Conservation (phyloP, 1,140 invertebrate genomes). For the Leptestheria dahalacensis region DNA sequence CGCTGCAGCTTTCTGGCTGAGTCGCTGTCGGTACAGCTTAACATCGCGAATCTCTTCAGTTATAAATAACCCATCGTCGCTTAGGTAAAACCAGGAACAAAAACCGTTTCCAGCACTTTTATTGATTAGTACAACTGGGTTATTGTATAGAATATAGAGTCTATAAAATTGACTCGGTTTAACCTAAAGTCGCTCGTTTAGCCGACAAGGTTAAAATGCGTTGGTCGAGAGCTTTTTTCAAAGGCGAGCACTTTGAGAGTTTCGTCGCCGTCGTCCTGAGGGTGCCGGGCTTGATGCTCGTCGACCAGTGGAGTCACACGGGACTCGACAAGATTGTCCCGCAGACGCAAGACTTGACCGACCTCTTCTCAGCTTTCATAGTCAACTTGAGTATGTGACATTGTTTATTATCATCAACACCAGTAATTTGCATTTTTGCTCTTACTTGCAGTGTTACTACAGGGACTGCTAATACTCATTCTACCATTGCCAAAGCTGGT, state of each 20-base stretch:
- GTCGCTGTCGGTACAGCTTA: too few relatives aligned
- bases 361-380: conserved; percentile 25
- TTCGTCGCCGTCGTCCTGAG: conserved; percentile 33
- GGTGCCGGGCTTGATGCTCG: conserved; percentile 35
- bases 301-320: conserved; percentile 32
- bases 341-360: conserved; percentile 23
- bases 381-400: conserved; percentile 14
- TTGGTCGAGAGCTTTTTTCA: conserved; percentile 10
- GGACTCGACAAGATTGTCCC: conserved; percentile 26
- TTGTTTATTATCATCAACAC: conserved; percentile 3
- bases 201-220: too few relatives aligned
- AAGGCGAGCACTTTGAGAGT: conserved; percentile 24
- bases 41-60: too few relatives aligned
- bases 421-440: conserved; percentile 3
- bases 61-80: too few relatives aligned
- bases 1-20: too few relatives aligned
- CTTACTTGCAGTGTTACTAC: conserved; percentile 35
- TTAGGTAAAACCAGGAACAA: too few relatives aligned
- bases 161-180: too few relatives aligned
- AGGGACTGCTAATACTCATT: conserved; percentile 34
- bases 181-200: too few relatives aligned
- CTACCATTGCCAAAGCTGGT: conserved; percentile 34
- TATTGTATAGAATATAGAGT: too few relatives aligned
- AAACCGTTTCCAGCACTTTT: too few relatives aligned
- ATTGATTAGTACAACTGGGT: too few relatives aligned